Base-by-base conservation (phyloP, 2,888 invertebrate species). In the Drosophila dives region DNA sequence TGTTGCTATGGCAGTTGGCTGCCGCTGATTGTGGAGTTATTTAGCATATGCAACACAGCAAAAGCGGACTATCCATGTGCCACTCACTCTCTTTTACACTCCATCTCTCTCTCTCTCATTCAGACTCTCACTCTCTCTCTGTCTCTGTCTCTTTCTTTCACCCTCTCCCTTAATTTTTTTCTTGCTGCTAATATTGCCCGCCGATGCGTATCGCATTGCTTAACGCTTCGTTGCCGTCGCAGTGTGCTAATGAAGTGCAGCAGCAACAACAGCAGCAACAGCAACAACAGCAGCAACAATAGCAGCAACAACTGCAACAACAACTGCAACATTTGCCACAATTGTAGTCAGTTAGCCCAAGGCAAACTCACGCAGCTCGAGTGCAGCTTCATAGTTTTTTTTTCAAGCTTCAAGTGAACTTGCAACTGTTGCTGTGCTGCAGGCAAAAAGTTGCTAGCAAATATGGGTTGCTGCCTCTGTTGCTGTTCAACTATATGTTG, bases 161-260 rank as follows among this genome's bases (percentile, higher is more conserved):
- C 56, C 45, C 53, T 56, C 69, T 54, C 63, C 56, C 60, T 64
- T 7, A 50, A 2, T 7, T 50, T 32, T 40, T 29, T 20, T 29
- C 10, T 20, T 56, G 42, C 59, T 49, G 59, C 54, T 66, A 56
- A 64, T 68, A 54, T 71, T 85, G 73, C 51, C 72, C 76, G 76
- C 58, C 90, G 86, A 78, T 76, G 88, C 88, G 72, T 72, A 85
- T 72, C 86, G 60, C 75, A 66, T 86, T 59, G 66, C 65, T 85
- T 75, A 58, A 82, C 88, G 86, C 86, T 90, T 77, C 88, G 90
- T 72, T 86, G 88, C 82, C 76, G 58, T 55, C 75, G 63, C 59
- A 64, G 60, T 77, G 76, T 85, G 80, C 80, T 89, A 86, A 86
- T 86, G 86, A 86, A 90, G 76, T 86, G 82, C 85, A 73, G 55